Percentiles rank a stretch among this genome's conserved stretches.
Conservation (phyloP, 2,797 vertebrate species). For the Pseudochirops cupreus region DNA sequence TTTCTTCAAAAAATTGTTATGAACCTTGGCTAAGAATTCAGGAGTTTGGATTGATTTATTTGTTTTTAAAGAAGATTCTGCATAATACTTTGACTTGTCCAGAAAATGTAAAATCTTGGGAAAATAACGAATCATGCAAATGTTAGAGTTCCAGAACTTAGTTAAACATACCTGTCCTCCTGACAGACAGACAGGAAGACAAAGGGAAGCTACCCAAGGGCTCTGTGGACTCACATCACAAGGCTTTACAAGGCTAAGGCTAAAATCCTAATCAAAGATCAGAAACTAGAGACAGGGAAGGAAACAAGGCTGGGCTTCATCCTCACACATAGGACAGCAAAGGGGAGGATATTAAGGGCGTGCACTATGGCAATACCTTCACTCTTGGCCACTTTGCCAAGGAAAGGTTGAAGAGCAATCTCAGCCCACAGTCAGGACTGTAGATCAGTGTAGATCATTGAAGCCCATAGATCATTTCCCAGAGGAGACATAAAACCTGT, state of each 20-base stretch:
- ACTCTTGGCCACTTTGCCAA: neutral
- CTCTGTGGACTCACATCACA: too few relatives aligned
- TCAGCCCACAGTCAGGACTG: neutral
- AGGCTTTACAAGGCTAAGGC: neutral
- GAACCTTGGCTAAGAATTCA: neutral
- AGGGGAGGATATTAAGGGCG: too few relatives aligned
- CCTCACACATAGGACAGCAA: neutral
- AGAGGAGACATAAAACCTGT: neutral
- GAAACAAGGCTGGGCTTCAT: neutral
- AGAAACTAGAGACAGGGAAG: neutral
- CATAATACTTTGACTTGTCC: neutral
- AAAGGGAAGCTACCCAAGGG: too few relatives aligned
- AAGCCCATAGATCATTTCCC: neutral
- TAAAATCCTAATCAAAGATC: neutral
- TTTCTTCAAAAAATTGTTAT: too few relatives aligned
- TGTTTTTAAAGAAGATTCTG: neutral
- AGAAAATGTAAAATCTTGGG: neutral
- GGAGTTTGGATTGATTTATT: neutral
- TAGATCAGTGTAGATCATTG: neutral
- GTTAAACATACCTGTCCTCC: neutral
- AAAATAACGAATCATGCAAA: neutral
- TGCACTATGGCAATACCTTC: neutral
- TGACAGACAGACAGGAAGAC: neutral
- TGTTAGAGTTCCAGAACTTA: neutral
- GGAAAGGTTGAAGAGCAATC: neutral